Evolutionary conservation across 1,140 invertebrate species (phyloP).

Genomic region (Drosophila obscura): DNA sequence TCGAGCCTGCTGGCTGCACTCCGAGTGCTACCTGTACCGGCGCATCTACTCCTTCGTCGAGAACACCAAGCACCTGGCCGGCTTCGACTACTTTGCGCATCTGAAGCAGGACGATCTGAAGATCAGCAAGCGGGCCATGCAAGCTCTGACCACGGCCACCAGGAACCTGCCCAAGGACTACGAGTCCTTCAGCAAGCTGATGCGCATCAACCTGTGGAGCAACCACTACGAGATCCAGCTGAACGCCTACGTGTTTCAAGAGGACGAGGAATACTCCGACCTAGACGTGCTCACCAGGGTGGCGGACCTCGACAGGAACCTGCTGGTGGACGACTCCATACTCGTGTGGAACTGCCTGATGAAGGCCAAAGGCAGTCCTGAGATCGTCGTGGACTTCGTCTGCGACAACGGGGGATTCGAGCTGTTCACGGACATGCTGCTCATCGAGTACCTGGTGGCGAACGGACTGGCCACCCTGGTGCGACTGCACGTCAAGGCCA

Average conservation of each 20-base stretch:
- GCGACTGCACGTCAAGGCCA: slow-evolving; percentile 93
- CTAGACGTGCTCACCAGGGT: slow-evolving; percentile 87
- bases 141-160: slow-evolving; percentile 83
- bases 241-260: slow-evolving; percentile 85
- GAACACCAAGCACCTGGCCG: slow-evolving; percentile 87
- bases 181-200: slow-evolving; percentile 85
- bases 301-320: slow-evolving; percentile 86
- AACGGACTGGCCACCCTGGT: slow-evolving; percentile 89
- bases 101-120: slow-evolving; percentile 89
- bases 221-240: slow-evolving; percentile 91
- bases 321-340: slow-evolving; percentile 89
- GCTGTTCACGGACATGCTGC: slow-evolving; percentile 93
- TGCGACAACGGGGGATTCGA: slow-evolving; percentile 98
- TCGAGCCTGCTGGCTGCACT: slow-evolving; percentile 92
- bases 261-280: slow-evolving; percentile 86
- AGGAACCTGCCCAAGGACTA: slow-evolving; percentile 56
- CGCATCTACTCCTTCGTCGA: slow-evolving; percentile 91
- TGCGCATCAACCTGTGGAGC: slow-evolving; percentile 88
- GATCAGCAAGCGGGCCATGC: slow-evolving; percentile 85
- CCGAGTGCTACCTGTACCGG: slow-evolving; percentile 97
- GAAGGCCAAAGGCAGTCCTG: slow-evolving; percentile 9
- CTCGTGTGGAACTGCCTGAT: slow-evolving; percentile 85
- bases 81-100: slow-evolving; percentile 91
- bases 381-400: slow-evolving; percentile 89
- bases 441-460: slow-evolving; percentile 91